These are phyloP conservation scores for Chrysolophus pictus DNA, from an alignment of 2,797 vertebrate species.

Conservation along the genomic window DNA sequence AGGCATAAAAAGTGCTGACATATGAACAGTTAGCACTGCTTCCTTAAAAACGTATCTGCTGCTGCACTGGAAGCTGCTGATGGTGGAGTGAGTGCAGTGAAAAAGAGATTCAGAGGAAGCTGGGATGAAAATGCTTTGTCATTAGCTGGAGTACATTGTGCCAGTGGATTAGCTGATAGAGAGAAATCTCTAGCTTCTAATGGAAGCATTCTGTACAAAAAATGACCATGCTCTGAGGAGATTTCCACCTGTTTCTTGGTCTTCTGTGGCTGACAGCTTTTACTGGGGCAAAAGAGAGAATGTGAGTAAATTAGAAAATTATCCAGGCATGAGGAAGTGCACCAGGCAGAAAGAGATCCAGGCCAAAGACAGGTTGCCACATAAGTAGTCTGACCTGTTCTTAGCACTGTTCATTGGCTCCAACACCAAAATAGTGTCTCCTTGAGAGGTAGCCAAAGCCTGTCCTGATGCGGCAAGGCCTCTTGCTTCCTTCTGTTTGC, in stretches of 20 bases:
- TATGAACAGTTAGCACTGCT: background rate
- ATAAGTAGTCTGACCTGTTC: background rate
- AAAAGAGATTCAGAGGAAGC: background rate
- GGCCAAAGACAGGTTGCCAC: background rate
- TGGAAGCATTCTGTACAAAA: background rate
- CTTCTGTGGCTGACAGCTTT: background rate
- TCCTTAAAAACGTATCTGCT: background rate
- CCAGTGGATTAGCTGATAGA: background rate
- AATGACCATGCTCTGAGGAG: background rate
- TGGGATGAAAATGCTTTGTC: background rate
- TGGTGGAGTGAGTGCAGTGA: background rate
- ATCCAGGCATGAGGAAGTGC: background rate
- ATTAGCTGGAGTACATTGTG: background rate
- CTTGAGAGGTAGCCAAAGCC: background rate
- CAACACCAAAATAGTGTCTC: background rate
- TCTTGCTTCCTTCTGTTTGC: background rate
- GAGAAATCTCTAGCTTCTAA: background rate
- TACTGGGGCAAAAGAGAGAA: background rate
- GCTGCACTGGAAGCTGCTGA: background rate
- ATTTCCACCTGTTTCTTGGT: background rate
- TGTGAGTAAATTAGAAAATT: accelerated
- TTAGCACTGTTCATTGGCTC: background rate
- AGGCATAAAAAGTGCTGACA: background rate
- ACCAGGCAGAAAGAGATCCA: background rate
- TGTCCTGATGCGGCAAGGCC: background rate